Evolutionary conservation across 2,113 vertebrate species (phyloP).

Genomic region (Pluvialis apricaria): DNA sequence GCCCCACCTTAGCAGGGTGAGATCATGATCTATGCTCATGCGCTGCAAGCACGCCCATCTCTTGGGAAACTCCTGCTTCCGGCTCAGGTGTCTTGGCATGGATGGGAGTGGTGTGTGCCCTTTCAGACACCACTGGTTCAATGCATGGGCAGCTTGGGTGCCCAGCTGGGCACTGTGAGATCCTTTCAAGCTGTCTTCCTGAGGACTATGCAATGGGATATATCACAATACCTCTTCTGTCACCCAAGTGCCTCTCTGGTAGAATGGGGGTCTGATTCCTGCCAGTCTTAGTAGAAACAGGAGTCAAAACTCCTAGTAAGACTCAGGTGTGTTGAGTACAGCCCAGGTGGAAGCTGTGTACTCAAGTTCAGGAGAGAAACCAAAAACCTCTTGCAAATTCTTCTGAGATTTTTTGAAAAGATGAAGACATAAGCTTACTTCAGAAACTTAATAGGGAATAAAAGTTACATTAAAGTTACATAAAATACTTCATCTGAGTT

Average conservation of each 20-base stretch:
- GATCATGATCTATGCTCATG: background rate
- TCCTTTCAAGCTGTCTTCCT: background rate
- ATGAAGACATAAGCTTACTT: background rate
- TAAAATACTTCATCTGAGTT: background rate
- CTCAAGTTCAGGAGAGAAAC: background rate
- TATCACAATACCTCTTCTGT: background rate
- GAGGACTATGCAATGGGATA: too few relatives aligned
- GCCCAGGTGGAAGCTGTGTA: background rate
- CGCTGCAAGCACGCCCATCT: accelerated
- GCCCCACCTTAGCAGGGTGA: background rate
- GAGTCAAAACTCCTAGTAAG: background rate
- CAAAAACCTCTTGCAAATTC: background rate
- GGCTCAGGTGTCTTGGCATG: background rate
- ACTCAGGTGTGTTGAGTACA: background rate
- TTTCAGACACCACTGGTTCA: background rate
- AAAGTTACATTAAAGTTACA: background rate
- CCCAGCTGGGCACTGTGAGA: background rate
- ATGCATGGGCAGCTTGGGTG: background rate
- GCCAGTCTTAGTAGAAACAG: background rate
- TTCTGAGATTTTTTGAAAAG: background rate
- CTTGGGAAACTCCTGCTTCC: background rate
- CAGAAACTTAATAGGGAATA: background rate
- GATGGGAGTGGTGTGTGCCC: background rate
- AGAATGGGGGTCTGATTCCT: background rate
- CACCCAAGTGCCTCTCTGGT: background rate